phyloP scores from a whole-genome alignment of 2,888 invertebrate species.

The Epirrhoe alternata region DNA sequence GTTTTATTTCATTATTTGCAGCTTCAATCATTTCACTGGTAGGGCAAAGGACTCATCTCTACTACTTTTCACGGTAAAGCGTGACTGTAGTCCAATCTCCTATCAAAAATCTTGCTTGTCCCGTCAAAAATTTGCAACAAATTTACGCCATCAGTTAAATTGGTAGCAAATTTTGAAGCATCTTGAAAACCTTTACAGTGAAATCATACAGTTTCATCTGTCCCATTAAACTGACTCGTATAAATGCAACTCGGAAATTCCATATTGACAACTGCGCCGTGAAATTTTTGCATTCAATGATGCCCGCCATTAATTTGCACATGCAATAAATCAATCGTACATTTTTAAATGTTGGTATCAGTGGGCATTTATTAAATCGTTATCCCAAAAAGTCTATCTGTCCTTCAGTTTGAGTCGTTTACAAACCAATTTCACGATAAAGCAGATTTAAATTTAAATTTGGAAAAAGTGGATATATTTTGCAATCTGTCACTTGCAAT shows the following conservation, averaged over 20 bases:
- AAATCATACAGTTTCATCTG: background rate
- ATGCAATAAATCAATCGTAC: slow-evolving; percentile 44
- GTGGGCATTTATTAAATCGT: slow-evolving; percentile 44
- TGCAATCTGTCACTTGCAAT: background rate
- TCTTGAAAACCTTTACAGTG: background rate
- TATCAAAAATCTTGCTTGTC: too few relatives aligned
- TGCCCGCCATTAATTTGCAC: slow-evolving; percentile 43
- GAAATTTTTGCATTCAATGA: slow-evolving; percentile 35
- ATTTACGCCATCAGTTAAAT: too few relatives aligned
- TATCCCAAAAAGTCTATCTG: slow-evolving; percentile 38
- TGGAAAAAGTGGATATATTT: background rate
- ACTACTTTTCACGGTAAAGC: too few relatives aligned
- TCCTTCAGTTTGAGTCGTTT: slow-evolving; percentile 19
- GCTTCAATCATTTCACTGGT: too few relatives aligned
- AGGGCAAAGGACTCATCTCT: too few relatives aligned
- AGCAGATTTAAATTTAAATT: slow-evolving; percentile 5
- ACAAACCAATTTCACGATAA: slow-evolving; percentile 20
- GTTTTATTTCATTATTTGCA: too few relatives aligned
- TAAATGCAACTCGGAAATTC: slow-evolving; percentile 19
- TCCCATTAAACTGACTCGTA: background rate
- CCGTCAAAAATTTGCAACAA: too few relatives aligned
- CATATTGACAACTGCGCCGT: slow-evolving; percentile 25
- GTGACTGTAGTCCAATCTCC: too few relatives aligned
- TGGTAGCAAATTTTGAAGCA: too few relatives aligned
- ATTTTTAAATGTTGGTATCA: slow-evolving; percentile 39